Base-by-base conservation (phyloP, 2,888 invertebrate genomes). In the Ophioninae sp. region DNA sequence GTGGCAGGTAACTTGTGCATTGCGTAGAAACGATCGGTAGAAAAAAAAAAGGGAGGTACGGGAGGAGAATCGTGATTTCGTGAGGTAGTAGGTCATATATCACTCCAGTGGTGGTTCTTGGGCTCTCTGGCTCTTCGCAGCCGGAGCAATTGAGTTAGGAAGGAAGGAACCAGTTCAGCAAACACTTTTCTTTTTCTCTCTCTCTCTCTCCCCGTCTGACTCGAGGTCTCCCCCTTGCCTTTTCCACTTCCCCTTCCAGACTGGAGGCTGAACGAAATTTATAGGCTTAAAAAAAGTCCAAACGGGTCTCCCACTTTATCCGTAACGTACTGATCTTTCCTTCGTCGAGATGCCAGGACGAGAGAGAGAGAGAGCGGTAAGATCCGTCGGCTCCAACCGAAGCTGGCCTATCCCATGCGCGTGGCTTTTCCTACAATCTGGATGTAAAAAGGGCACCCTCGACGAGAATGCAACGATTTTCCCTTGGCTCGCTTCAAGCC, bases 141-240 rank as follows among this genome's bases (percentile, higher is more conserved):
- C 68, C 89, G 87, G 88, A 90, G 91, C 92, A 92, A 93, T 93
- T 93, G 93, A 93, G 93, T 93, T 93, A 93, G 91, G 92, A 92
- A 92, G 92, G 91, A 92, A 92, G 92, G 92, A 92, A 92, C 91
- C 92, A 92, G 93, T 93, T 93, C 92, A 91, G 92, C 92, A 93
- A 93, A 93, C 92, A 93, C 92, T 92, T 91, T 90, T 90, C 85
- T 83, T 83, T 84, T 75, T 75, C 72, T 81, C 69, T 69, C 64
- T 81, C 61, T 57, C 72, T n/a, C 74, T 80, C 81, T 83, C 78
- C 78, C 76, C 75, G 62, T 90, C 85, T 85, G 84, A 84, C 77
- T 78, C 69, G 80, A 68, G 65, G 64, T 81, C 65, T 62, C 74
- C 13, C 65, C 74, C 79, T 81, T 74, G 61, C 78, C 62, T 79